Evolutionary conservation across 2,113 vertebrate genomes (phyloP), one percentile per base, ranked within the genome.

Genomic region (Dissostichus mawsoni): DNA sequence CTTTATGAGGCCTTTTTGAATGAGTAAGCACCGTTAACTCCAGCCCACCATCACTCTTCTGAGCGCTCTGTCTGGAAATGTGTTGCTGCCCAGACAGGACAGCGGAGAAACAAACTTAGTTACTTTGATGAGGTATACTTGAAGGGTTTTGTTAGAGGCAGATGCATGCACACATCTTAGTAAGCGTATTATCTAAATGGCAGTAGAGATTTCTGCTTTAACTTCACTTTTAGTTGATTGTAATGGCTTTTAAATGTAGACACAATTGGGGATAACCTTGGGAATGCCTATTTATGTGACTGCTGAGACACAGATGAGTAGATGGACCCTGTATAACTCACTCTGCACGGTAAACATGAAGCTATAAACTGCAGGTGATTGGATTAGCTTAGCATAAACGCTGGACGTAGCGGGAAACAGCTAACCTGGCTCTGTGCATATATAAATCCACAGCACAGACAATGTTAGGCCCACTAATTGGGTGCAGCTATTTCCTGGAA

Each of bases 21-120:
- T 81, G 78, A 86, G 71, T 79, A 82, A 89, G 51, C 78, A 82
- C 67, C 20, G 57, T 25, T 58, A 41, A 69, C 20, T 71, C 45
- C 41, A 74, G 66, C 65, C n/a, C 47, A 36, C 59, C 74, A 57
- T 47, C 69, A 45, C 52, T 64, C 18, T 14, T 61, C 7, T 50
- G 11, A 78, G 62, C 25, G 50, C 11, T 62, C 23, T 65, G 77
- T 81, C 76, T 82, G 72, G 61, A 52, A 71, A 78, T 18, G 33
- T 82, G 41, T 45, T 48, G 59, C 56, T n/a, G 2, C 17, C 12
- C 67, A 84, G 61, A 57, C 5, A 25, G 41, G 33, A 62, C 52
- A 6, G n/a, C 13, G 4, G 11, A 17, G 3, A 56, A 53, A 58
- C 16, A 47, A 47, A 51, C 53, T 55, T 63, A 48, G 45, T 1